phyloP scores from a whole-genome alignment of 2,113 vertebrate species.

The Lophochroa leadbeateri region DNA sequence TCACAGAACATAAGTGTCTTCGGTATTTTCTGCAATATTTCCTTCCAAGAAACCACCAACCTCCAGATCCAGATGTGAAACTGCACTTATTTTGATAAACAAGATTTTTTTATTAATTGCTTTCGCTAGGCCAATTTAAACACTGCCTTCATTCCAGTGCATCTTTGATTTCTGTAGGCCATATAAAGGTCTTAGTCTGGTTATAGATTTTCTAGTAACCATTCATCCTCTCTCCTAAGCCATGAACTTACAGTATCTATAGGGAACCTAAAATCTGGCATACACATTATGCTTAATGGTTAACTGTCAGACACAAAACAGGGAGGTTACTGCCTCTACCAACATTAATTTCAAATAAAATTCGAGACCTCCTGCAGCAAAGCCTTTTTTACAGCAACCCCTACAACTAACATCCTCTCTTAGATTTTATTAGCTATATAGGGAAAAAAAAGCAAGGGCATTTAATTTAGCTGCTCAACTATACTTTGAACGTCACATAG shows the following conservation, averaged over 20 bases:
- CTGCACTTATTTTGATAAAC: background rate
- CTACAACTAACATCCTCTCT: background rate
- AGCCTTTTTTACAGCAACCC: background rate
- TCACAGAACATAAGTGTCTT: background rate
- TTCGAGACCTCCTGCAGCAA: background rate
- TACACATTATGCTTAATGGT: background rate
- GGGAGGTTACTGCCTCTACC: background rate
- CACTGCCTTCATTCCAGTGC: background rate
- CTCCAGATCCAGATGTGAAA: background rate
- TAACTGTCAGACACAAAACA: background rate
- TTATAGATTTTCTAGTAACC: background rate
- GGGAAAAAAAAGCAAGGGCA: background rate
- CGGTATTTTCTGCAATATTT: background rate
- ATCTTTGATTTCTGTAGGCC: background rate
- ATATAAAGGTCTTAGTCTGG: background rate
- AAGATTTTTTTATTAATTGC: background rate
- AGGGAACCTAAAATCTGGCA: background rate
- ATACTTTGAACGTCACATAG: background rate
- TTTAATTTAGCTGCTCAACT: background rate
- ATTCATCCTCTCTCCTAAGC: background rate
- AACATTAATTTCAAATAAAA: background rate
- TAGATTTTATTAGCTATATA: background rate
- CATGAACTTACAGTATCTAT: background rate
- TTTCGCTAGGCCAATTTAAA: background rate
- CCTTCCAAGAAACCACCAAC: background rate